These are phyloP conservation scores for Chiroxiphia lanceolata DNA, from an alignment of 2,797 vertebrate genomes.

Conservation along the genomic window DNA sequence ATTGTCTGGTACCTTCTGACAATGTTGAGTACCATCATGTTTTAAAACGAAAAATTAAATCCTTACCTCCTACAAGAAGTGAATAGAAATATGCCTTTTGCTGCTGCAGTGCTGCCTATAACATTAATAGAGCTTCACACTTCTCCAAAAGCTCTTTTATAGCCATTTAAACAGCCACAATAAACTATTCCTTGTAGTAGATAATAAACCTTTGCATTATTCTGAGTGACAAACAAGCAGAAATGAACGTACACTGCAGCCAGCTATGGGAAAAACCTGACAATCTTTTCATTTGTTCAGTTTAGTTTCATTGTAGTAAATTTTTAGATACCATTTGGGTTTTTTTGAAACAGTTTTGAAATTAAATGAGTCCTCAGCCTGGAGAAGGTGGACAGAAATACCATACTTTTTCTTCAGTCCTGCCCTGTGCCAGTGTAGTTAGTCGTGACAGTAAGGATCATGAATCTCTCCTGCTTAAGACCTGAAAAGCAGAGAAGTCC, in stretches of 20 bases:
- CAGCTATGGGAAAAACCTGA: accelerated
- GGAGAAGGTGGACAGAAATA: not conserved
- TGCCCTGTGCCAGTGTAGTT: not conserved
- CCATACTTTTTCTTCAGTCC: not conserved
- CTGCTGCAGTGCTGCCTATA: not conserved
- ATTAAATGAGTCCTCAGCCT: not conserved
- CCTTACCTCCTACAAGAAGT: not conserved
- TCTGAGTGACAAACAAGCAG: not conserved
- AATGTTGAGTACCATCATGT: not conserved
- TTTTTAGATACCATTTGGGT: not conserved
- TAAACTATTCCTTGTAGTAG: not conserved
- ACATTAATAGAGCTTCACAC: not conserved
- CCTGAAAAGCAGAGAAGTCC: not conserved
- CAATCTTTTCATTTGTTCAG: not conserved
- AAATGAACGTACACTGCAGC: not conserved
- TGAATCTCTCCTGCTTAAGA: not conserved
- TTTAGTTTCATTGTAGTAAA: not conserved
- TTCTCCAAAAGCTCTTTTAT: not conserved
- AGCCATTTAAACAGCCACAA: not conserved
- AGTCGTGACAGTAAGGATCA: not conserved
- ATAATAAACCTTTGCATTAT: not conserved
- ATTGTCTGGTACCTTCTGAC: not conserved
- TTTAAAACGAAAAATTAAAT: slow-evolving; percentile 1
- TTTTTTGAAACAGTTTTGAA: not conserved
- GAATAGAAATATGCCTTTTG: not conserved